Percentiles rank a stretch among this genome's conserved stretches.
Evolutionary conservation across 2,113 vertebrate species (phyloP).

Genomic region (Rostratula benghalensis): DNA sequence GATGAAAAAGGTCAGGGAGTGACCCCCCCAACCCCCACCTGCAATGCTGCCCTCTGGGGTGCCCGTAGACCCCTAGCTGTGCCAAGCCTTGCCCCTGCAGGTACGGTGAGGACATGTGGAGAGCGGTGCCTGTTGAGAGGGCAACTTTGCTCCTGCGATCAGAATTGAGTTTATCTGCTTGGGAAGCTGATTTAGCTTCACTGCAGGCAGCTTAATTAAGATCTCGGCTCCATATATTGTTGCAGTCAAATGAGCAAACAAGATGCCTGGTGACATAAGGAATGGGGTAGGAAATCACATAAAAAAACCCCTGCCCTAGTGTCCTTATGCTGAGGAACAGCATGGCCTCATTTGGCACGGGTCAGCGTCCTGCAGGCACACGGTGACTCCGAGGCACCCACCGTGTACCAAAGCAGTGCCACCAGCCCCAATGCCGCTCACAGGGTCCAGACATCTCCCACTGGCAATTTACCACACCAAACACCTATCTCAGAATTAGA

Average conservation of each 20-base stretch:
- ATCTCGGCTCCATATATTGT: background rate
- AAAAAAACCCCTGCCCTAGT: background rate
- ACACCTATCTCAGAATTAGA: background rate
- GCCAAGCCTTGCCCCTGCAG: background rate
- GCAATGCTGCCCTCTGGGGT: background rate
- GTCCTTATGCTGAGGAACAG: background rate
- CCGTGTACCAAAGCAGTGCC: fast-evolving
- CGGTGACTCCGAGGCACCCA: background rate
- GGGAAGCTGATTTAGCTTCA: background rate
- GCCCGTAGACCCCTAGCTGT: fast-evolving
- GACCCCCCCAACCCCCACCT: background rate
- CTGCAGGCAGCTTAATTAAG: background rate
- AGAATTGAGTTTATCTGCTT: background rate
- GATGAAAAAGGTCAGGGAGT: background rate
- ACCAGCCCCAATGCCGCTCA: background rate
- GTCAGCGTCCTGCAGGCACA: fast-evolving
- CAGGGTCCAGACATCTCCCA: fast-evolving
- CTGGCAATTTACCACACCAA: background rate
- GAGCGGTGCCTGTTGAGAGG: background rate
- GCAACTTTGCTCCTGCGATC: background rate
- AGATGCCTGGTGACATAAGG: background rate
- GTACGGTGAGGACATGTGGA: fast-evolving
- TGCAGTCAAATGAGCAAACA: background rate
- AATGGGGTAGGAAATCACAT: background rate
- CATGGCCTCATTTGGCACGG: fast-evolving